Conservation (phyloP, 2,113 vertebrate genomes). For the Pluvialis apricaria region DNA sequence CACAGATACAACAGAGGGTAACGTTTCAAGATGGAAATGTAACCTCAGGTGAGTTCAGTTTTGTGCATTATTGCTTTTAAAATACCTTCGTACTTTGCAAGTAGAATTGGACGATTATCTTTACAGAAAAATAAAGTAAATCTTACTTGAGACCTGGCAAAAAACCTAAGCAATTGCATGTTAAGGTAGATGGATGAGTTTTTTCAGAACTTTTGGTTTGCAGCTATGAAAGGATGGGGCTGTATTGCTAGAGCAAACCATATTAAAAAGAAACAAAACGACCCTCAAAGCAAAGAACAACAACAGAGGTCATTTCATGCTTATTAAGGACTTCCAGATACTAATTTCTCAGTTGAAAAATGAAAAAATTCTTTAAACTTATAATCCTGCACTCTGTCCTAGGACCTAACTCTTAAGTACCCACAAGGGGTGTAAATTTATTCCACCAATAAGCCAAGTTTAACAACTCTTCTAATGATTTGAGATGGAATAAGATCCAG, state of each 20-base stretch:
- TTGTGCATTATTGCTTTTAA: not conserved
- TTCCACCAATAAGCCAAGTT: not conserved
- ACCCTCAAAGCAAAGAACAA: not conserved
- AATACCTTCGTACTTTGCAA: not conserved
- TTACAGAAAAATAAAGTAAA: not conserved
- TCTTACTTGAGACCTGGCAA: not conserved
- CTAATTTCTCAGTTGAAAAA: not conserved
- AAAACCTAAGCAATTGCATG: not conserved
- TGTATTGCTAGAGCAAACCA: not conserved
- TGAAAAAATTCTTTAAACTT: not conserved
- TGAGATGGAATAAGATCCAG: not conserved
- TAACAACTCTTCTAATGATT: not conserved
- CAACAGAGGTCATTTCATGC: not conserved
- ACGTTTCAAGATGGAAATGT: not conserved
- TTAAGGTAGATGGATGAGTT: not conserved
- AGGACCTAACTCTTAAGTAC: not conserved
- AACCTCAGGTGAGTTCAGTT: not conserved
- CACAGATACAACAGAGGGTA: not conserved
- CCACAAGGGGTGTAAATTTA: accelerated
- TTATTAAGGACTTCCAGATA: not conserved
- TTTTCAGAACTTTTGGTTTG: not conserved
- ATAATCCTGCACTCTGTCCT: not conserved
- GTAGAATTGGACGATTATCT: not conserved
- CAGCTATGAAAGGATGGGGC: not conserved
- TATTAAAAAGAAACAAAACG: not conserved